Evolutionary conservation across 2,888 invertebrate species (phyloP).

Genomic region (Nephrotoma guestfalica): DNA sequence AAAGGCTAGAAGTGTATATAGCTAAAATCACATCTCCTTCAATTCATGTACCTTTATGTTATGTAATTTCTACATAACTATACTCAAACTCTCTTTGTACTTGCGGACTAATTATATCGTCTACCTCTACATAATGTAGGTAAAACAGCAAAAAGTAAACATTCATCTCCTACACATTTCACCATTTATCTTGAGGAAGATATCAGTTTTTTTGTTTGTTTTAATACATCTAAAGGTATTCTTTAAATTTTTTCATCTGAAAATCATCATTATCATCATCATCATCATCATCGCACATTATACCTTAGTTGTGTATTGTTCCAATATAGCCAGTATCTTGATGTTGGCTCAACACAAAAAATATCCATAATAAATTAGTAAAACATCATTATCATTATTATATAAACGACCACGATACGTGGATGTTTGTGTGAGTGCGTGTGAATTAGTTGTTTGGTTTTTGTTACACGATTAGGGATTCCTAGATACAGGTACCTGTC

Average conservation of each 20-base stretch:
- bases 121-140: neutral
- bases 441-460: neutral
- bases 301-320: neutral
- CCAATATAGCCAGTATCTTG: neutral
- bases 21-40: neutral
- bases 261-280: neutral
- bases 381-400: neutral
- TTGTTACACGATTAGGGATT: neutral
- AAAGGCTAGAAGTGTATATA: neutral
- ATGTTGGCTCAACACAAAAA: neutral
- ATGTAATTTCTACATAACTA: neutral
- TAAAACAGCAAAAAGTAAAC: neutral
- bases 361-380: neutral
- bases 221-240: neutral
- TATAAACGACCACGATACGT: neutral
- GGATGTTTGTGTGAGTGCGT: neutral
- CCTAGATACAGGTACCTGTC: neutral
- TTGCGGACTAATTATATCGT: neutral
- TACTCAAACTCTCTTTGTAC: neutral
- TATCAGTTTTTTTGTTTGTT: neutral
- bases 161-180: neutral
- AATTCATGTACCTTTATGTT: neutral
- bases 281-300: neutral
- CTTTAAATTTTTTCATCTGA: neutral
- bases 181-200: neutral